Base-by-base conservation (phyloP, 2,797 vertebrate species). In the Melanotaenia trifasciata region DNA sequence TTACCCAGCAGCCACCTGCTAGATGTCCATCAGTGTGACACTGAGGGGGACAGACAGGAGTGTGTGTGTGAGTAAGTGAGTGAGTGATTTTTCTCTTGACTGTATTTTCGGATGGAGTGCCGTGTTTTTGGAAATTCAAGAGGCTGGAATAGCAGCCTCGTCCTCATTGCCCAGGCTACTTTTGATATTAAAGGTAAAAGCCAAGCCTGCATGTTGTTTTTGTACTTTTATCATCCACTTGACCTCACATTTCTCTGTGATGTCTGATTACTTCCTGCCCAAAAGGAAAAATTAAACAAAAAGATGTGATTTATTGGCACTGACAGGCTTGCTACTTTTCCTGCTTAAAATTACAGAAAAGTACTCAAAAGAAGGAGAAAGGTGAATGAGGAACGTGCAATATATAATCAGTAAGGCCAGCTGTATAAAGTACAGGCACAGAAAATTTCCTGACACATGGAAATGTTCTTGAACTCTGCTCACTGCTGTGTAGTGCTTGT, bases 1-100 rank as follows among this genome's bases (percentile, higher is more conserved):
- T 90, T 91, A 93, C 85, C 90, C 85, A 92, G 81, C 76, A 87
- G 88, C 92, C 92, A 94, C 92, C 92, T 93, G 94, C 89, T 90
- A 73, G 78, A 85, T 57, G 82, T 86, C 85, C 81, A 81, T 90
- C 86, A 86, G 74, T 6, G 13, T 70, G 84, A 87, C 81, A 81
- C 65, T 24, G 60, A 77, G 71, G 69, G 79, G 67, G 79, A 78
- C 61, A 12, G 72, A 70, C 58, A 57, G 59, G 58, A 26, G 65
- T 2, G 79, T 18, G 54, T 18, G 54, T 24, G 64, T 36, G 76
- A 40, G 50, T 24, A 70, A 57, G 28, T 57, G 24, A 57, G 28
- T 8, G 47, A 66, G 79, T 58, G 75, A 75, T 75, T 80, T 30
- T 83, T 81, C 79, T 70, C 66, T 47, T 24, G 68, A 64, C 66